A percentile compares a stretch with the other conserved stretches of the same genome.
Conservation (phyloP, 1,140 invertebrate genomes). For the Calliopsis andreniformis region DNA sequence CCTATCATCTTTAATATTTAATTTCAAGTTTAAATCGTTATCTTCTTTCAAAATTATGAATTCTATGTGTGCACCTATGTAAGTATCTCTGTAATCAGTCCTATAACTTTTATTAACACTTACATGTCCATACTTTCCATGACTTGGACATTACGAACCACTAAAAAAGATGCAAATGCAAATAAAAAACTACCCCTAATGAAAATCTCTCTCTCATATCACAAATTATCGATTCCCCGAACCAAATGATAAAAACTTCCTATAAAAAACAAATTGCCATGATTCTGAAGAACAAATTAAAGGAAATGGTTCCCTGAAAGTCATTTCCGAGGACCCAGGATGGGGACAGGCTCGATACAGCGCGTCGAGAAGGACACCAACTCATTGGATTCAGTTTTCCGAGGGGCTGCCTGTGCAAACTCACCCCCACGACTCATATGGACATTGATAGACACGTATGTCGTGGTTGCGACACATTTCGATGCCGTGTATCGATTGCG, state of each 20-base stretch:
- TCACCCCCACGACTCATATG: neutral
- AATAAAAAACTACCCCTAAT: neutral
- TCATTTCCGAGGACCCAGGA: constrained; percentile 36
- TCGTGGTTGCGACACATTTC: constrained; percentile 42
- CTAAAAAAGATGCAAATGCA: neutral
- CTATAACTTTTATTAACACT: too few relatives aligned
- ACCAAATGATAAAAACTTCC: too few relatives aligned
- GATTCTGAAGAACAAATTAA: neutral
- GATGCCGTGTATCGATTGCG: constrained; percentile 56
- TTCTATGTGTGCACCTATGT: too few relatives aligned
- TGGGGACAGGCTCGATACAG: constrained; percentile 16
- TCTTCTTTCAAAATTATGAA: too few relatives aligned
- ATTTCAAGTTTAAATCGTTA: too few relatives aligned
- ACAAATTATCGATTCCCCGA: neutral
- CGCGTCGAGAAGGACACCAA: constrained; percentile 3
- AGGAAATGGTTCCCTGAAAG: constrained; percentile 17
- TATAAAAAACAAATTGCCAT: too few relatives aligned
- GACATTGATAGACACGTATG: constrained; percentile 26
- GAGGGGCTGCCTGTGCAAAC: constrained; percentile 1
- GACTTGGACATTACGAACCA: neutral
- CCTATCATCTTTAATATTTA: too few relatives aligned
- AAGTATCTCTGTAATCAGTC: too few relatives aligned
- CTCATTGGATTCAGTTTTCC: constrained; percentile 45
- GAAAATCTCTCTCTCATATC: neutral
- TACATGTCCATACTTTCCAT: too few relatives aligned